These are phyloP conservation scores for Gordius sp. DNA, from an alignment of 2,888 invertebrate species.

Conservation along the genomic window DNA sequence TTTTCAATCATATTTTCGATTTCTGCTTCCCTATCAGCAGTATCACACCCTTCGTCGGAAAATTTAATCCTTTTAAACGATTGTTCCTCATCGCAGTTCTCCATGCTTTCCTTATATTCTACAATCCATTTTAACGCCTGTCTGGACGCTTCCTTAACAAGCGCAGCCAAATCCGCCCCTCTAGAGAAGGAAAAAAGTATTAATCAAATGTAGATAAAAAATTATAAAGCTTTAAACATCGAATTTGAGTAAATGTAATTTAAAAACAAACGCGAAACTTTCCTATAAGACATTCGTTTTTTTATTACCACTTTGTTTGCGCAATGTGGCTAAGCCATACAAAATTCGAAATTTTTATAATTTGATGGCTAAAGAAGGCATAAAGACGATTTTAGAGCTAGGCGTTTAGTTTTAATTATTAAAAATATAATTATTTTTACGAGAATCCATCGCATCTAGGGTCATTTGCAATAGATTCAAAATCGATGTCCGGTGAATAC, in stretches of 20 bases:
- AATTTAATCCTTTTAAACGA: neutral
- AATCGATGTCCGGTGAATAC: constrained; percentile 43
- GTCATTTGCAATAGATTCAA: constrained; percentile 41
- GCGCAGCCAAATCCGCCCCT: constrained; percentile 69
- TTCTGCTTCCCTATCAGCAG: constrained; percentile 17
- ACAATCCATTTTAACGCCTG: constrained; percentile 51
- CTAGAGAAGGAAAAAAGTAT: constrained; percentile 24
- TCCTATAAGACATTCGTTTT: no score
- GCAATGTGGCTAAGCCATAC: no score
- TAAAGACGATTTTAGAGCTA: no score
- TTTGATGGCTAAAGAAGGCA: no score
- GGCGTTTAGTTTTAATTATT: no score
- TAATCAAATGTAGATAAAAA: no score
- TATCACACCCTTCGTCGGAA: neutral
- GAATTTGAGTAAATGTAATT: no score
- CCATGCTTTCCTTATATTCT: constrained; percentile 20
- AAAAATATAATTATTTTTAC: no score
- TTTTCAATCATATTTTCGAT: constrained; percentile 24
- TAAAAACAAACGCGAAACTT: no score
- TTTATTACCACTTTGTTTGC: no score
- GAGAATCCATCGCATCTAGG: constrained; percentile 49
- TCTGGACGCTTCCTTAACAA: constrained; percentile 60
- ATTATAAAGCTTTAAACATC: no score
- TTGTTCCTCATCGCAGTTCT: neutral
- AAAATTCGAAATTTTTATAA: no score